phyloP scores from a whole-genome alignment of 2,888 invertebrate genomes.

The Neocrepidodera transversa region DNA sequence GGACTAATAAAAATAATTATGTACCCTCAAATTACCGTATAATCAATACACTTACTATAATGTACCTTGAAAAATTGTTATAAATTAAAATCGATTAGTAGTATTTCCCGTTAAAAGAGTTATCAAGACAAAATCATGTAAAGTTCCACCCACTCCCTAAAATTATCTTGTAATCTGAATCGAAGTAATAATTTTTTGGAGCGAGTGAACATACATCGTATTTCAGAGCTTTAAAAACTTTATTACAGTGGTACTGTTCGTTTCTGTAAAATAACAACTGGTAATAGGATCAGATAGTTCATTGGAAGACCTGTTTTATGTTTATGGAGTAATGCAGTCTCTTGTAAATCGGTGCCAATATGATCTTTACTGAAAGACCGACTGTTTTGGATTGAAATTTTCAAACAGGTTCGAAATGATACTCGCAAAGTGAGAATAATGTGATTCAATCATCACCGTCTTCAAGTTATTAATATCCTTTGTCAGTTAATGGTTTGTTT shows the following conservation, averaged over 20 bases:
- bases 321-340: conserved; percentile 48
- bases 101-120: conserved; percentile 23
- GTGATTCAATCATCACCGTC: not conserved
- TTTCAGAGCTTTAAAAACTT: conserved; percentile 38
- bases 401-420: conserved; percentile 33
- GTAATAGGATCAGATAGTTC: conserved; percentile 21
- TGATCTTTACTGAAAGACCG: conserved; percentile 50
- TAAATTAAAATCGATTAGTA: conserved; percentile 7
- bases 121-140: conserved; percentile 27
- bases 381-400: conserved; percentile 42
- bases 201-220: conserved; percentile 38
- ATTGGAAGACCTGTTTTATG: conserved; percentile 39
- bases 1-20: conserved; percentile 7
- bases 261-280: conserved; percentile 18
- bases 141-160: conserved; percentile 34
- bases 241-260: conserved; percentile 28
- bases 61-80: conserved; percentile 8
- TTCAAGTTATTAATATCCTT: not conserved
- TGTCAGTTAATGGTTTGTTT: not conserved
- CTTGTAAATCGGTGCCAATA: conserved; percentile 54
- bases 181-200: conserved; percentile 33
- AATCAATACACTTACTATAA: conserved; percentile 16
- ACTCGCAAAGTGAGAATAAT: conserved; percentile 16
- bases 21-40: conserved; percentile 9
- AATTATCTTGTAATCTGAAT: conserved; percentile 28